Evolutionary conservation across 30 jellyfish, hydroid and myxozoan species (phyloP), one percentile per base, ranked within the genome.

Genomic region (Euphysa ruthae): DNA sequence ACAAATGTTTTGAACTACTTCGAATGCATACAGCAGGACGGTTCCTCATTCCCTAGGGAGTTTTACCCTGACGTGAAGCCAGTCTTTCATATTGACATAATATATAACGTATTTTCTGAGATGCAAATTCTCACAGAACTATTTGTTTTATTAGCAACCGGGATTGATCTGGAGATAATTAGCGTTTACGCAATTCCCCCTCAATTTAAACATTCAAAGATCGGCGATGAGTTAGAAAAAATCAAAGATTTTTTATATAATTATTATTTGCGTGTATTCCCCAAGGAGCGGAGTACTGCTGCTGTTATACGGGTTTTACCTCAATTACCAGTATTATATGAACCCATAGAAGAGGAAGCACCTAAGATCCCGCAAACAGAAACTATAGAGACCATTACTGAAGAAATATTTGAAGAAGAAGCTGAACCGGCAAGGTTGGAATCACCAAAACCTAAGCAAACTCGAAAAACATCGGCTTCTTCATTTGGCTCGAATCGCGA

Each of bases 101-200:
- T 85, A 19, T 27, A 78, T 52, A 78, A 77, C 1, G 63, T 85
- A 21, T 66, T 55, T 32, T 56, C 69, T 29, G 96, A 85, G 55
- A 85, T 85, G 96, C 91, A 57, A 50, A 73, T 79, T 16, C 44
- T 85, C 1, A 77, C 96, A 4, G 94, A 85, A 28, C 56, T 85
- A 32, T 85, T 85, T 55, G 96, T 85, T 10, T 69, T 78, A 20
- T 32, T 85, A 29, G 72, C 81, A 42, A 85, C 94, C 10, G 96
- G 96, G 33, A 85, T 85, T n/a, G 94, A 85, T 32, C 71, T 84
- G 1, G 93, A 80, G 28, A 71, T 55, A n/a, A 32, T 78, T 15
- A 71, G 80, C 30, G 64, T 32, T 6, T 65, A 61, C 33, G 60
- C 60, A 35, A 27, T 85, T 14, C 96, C 96, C 23, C 72, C 82